Base-by-base conservation (phyloP, 2,113 vertebrate genomes). In the Turdus rufiventris region DNA sequence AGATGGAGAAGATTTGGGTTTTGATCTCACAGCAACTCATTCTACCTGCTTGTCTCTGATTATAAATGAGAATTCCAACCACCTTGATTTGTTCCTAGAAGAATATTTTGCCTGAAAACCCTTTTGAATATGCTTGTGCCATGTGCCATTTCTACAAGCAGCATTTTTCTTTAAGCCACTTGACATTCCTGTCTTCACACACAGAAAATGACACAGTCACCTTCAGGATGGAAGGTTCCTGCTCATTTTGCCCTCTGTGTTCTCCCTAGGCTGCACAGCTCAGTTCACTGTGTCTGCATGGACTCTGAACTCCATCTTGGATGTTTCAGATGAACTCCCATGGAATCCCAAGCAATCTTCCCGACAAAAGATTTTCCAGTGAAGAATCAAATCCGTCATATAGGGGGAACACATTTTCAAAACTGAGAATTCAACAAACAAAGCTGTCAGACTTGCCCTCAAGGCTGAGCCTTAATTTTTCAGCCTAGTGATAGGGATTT, bases 261-360 rank as follows among this genome's bases (percentile, higher is more conserved):
- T 89, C 34, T 54, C 34, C 42, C 38, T 71, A 18, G 34, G 45
- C 38, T 79, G 61, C 56, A 47, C 66, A 67, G 40, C 31, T 95
- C 66, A 68, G n/a, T 61, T 74, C 60, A 34, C 38, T 72, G 5
- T 47, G 31, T n/a, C 75, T 88, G 65, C 56, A 82, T 7, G 20
- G 43, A 36, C 43, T 34, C 67, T 75, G 53, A 90, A 71, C n/a
- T 85, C 67, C 65, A 4, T 58, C 73, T 40, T 89, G 87, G 88
- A 90, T 42, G 36, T 79, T 92, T 72, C 96, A 91, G 76, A 92
- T 65, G n/a, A 95, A 87, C 72, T 96, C 89, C 68, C 66, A 42
- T 54, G n/a, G 75, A 89, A 89, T 72, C 68, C 26, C 53, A 90
- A 38, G 65, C 11, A 89, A 80, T 95, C 67, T 93, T 94, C 95